Evolutionary conservation across 1,140 invertebrate species (phyloP), one percentile per base, ranked within the genome.

Genomic region (Aphaenogaster rudis): DNA sequence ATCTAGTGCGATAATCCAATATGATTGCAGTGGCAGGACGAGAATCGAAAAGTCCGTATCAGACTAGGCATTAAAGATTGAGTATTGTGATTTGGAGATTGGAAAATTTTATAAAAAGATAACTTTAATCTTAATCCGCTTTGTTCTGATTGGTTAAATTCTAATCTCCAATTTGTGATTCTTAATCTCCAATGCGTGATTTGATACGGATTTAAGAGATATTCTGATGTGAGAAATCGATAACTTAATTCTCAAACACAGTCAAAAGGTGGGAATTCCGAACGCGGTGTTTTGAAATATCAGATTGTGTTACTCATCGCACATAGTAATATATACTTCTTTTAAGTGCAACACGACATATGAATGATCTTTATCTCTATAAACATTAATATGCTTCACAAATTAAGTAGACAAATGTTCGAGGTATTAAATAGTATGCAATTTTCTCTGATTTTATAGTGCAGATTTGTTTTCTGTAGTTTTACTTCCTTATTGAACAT

Each of bases 401-500:
- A 81, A 81, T 57, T 7, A 66, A 39, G 3, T 66, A 48, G 61
- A 78, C 61, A 66, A 79, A 50, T n/a, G 17, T 82, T 63, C 50
- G 45, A 63, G 28, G 17, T 81, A 79, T 39, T 86, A 79, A 80
- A 86, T 74, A 71, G 9, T 54, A 45, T 86, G 63, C 21, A 54
- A 57, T 17, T 81, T 82, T 61, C 59, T 28, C 42, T 61, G 33
- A 71, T 71, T 82, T 74, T 52, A 74, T 52, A 74, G 69, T 84
- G n/a, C 54, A 54, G 13, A 61, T 74, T 76, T 74, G 17, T 42
- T 33, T 61, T 39, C 17, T 15, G 13, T 67, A 67, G 11, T 48
- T 52, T 80, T 82, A 69, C 36, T 82, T 72, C 6, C 13, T 36
- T 69, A 84, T 82, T 21, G 33, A 82, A 71, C 59, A 15, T 87